Evolutionary conservation across 2,797 vertebrate species (phyloP).

Genomic region (Dallia pectoralis): DNA sequence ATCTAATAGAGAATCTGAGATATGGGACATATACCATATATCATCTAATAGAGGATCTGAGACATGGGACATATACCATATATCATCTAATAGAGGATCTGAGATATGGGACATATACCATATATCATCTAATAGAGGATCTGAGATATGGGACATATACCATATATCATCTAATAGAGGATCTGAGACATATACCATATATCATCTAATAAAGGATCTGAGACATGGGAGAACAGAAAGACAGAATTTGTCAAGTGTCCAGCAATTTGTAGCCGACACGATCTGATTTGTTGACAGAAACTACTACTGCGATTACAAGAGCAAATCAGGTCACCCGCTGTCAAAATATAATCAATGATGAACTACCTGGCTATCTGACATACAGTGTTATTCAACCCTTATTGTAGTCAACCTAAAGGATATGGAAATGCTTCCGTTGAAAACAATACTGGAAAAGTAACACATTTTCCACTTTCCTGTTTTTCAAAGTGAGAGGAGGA

Average conservation of each 20-base stretch:
- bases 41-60: too few relatives aligned
- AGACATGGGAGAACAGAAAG: neutral
- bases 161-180: too few relatives aligned
- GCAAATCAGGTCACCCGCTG: neutral
- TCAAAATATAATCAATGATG: neutral
- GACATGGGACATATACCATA: too few relatives aligned
- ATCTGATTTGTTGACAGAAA: neutral
- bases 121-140: too few relatives aligned
- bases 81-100: too few relatives aligned
- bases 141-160: too few relatives aligned
- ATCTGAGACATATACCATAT: too few relatives aligned
- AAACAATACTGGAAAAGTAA: conserved; percentile 37
- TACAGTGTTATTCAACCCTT: neutral
- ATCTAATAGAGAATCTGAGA: too few relatives aligned
- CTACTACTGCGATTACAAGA: neutral
- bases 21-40: too few relatives aligned
- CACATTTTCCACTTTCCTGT: conserved; percentile 44
- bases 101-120: too few relatives aligned
- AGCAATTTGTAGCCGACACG: too few relatives aligned
- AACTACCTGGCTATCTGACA: neutral
- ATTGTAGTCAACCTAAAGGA: neutral
- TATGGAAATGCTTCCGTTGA: neutral
- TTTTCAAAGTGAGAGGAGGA: conserved; percentile 22
- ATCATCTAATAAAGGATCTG: too few relatives aligned
- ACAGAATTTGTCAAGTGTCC: neutral